These are phyloP conservation scores for Acanthosepion lycidas DNA, from an alignment of 2,888 invertebrate genomes.

Conservation along the genomic window DNA sequence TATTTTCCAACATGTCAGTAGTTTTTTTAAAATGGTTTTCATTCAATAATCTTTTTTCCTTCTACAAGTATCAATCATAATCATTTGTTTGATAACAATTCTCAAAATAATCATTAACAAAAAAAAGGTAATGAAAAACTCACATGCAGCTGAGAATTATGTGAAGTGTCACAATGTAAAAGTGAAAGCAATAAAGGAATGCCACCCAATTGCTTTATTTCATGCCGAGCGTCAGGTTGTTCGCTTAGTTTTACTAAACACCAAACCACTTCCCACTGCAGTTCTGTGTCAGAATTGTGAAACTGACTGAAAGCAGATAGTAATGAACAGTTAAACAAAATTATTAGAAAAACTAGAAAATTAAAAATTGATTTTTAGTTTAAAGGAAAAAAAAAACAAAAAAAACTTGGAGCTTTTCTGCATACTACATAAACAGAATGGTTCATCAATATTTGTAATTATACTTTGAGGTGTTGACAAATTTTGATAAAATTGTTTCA, in stretches of 20 bases:
- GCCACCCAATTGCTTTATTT: slow-evolving; percentile 75
- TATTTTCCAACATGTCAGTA: too few species aligned
- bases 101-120: background rate
- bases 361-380: background rate
- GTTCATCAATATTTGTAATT: too few species aligned
- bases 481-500: too few species aligned
- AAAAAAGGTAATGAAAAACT: background rate
- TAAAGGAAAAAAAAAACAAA: too few species aligned
- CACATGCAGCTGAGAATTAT: background rate
- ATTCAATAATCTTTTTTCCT: too few species aligned
- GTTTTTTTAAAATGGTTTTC: too few species aligned
- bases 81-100: too few species aligned
- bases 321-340: background rate
- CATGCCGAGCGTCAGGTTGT: slow-evolving; percentile 73
- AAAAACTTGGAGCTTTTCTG: too few species aligned
- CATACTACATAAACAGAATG: too few species aligned
- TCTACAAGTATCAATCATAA: too few species aligned
- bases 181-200: slow-evolving; percentile 74
- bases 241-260: slow-evolving; percentile 75
- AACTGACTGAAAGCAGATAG: slow-evolving; percentile 67
- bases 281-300: slow-evolving; percentile 72
- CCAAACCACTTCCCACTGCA: slow-evolving; percentile 76
- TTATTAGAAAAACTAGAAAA: background rate
- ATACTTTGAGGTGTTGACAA: too few species aligned
- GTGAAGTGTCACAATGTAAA: slow-evolving; percentile 62